Base-by-base conservation (phyloP, 2,113 vertebrate genomes). In the Tringa solitaria region DNA sequence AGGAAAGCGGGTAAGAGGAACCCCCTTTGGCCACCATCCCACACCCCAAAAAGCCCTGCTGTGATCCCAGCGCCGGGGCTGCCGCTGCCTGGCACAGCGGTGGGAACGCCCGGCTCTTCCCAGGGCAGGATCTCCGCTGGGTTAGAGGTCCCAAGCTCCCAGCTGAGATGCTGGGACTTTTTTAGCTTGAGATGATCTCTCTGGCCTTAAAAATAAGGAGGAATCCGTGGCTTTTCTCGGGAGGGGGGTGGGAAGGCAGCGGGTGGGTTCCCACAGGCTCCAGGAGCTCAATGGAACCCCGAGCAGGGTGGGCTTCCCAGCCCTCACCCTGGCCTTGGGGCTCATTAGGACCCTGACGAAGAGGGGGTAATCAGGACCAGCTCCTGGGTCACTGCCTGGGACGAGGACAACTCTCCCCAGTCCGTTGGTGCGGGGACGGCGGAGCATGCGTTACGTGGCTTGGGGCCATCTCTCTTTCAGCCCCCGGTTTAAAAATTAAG, bases 1-100 rank as follows among this genome's bases (percentile, higher is more conserved):
- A 97, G 93, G 97, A 98, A 98, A 95, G 53, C 73, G 37, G 96
- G 98, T 98, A 98, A 97, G 98, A 80, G 50, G 70, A 83, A 22
- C 1, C 27, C 33, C 22, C 50, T 69, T 84, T 67, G 33, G 35
- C 33, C 60, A 45, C 48, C 10, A 6, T 12, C n/a, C 33, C 5
- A 3, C 26, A 30, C 4, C 27, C 27, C 4, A 2, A 45, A 81
- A 81, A 57, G 9, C 1, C 0, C 57, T 20, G 16, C 48, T 65
- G 23, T 57, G 35, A 12, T 54, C 28, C 43, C 39, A 37, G 67
- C 8, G 67, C 35, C 1, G 4, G 15, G 32, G n/a, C 39, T 56
- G 57, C 63, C 3, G 1, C 32, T 72, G 79, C 60, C 39, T 28
- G 2, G 30, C 50, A 19, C 1, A 5, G 76, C 0, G 2, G 15